phyloP scores from a whole-genome alignment of 2,888 invertebrate genomes.

The Meghimatium bilineatum region DNA sequence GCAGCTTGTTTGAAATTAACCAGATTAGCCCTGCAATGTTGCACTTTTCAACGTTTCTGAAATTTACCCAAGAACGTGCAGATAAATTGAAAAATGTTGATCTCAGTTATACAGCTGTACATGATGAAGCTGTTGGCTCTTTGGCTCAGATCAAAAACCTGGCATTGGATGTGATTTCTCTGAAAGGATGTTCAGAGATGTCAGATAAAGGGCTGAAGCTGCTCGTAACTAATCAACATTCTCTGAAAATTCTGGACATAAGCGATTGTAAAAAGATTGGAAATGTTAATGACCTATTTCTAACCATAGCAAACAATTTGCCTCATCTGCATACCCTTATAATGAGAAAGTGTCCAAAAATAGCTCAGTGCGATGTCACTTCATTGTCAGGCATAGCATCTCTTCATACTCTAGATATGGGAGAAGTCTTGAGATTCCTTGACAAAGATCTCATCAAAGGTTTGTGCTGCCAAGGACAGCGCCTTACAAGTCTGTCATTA shows the following conservation, averaged over 20 bases:
- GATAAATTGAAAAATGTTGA: conserved; percentile 81
- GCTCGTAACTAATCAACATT: conserved; percentile 80
- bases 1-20: conserved; percentile 76
- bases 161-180: conserved; percentile 79
- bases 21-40: conserved; percentile 83
- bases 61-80: conserved; percentile 80
- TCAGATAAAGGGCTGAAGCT: conserved; percentile 81
- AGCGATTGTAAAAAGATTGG: conserved; percentile 81
- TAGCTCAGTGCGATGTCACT: conserved; percentile 41
- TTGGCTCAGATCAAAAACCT: conserved; percentile 80
- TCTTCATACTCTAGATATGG: conserved; percentile 33
- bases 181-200: conserved; percentile 82
- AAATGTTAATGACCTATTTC: conserved; percentile 23
- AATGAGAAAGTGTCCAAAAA: conserved; percentile 81
- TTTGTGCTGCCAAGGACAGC: conserved; percentile 71
- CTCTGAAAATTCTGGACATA: conserved; percentile 81
- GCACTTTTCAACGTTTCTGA: conserved; percentile 84
- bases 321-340: conserved; percentile 81
- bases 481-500: conserved; percentile 80
- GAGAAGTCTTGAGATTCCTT: conserved; percentile 33
- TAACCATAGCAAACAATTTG: conserved; percentile 81
- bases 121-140: conserved; percentile 81
- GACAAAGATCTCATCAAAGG: conserved; percentile 46
- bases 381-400: conserved; percentile 23
- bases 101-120: conserved; percentile 84